Base-by-base conservation (phyloP, 2,113 vertebrate genomes). In the Sceloporus tristichus region DNA sequence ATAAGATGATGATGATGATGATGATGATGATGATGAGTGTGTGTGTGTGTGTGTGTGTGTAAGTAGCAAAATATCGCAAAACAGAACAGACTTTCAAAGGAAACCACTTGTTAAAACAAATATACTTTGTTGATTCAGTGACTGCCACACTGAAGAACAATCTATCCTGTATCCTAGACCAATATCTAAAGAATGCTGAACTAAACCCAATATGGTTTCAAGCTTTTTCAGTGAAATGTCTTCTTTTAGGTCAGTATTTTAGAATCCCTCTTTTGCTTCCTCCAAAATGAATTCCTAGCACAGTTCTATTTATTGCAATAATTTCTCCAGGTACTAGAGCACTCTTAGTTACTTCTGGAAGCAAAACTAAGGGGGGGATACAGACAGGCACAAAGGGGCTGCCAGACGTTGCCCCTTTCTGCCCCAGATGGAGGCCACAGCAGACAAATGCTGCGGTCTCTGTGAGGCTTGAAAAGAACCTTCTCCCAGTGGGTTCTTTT, bases 51-150 rank as follows among this genome's bases (percentile, higher is more conserved):
- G 18, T 23, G 23, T 42, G 79, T 19, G 54, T 62, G 16, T 62
- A 14, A 82, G 76, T 54, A n/a, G 40, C 71, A 91, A 92, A 92
- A 74, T 18, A 70, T 79, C 29, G 10, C 56, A 21, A 70, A 79
- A 54, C 7, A 54, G n/a, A 70, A 71, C n/a, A 56, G 65, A 25
- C 38, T 21, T 56, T 38, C 42, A 79, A 76, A 79, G 66, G 65
- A 68, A 70, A 54, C 66, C 62, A 18, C 48, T 79, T 71, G 76
- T 34, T 79, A 54, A 77, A 78, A 68, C 65, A 54, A 53, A 70
- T 71, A 34, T 21, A 25, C 1, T n/a, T 53, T 34, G 29, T 68
- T 10, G 66, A 38, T 71, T 70, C 42, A 66, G 10, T 86, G 42
- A 16, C 42, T 54, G 9, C 54, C 11, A 53, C 42, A 79, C 21